phyloP scores from a whole-genome alignment of 2,888 invertebrate genomes.

The Embidobia sp. region DNA sequence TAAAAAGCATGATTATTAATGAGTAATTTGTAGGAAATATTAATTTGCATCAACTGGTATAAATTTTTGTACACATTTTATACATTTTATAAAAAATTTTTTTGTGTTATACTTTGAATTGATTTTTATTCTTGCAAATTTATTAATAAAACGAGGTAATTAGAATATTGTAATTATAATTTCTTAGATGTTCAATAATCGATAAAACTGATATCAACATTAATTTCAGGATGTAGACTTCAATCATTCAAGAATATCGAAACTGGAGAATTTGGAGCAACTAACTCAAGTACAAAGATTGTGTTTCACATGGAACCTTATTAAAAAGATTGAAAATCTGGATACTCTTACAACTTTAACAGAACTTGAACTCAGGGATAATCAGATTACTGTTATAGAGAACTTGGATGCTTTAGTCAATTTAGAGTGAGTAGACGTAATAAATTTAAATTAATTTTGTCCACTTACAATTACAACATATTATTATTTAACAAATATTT shows the following conservation, averaged over 20 bases:
- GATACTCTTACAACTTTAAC: conserved; percentile 88
- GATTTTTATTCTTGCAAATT: background rate
- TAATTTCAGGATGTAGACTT: conserved; percentile 87
- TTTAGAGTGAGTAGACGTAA: conserved; percentile 88
- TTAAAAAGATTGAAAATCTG: conserved; percentile 96
- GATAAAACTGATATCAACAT: conserved; percentile 2
- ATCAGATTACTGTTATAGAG: conserved; percentile 96
- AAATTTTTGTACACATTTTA: too few relatives aligned
- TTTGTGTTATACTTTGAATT: background rate
- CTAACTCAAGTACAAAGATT: conserved; percentile 89
- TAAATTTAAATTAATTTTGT: too few relatives aligned
- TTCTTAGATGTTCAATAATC: conserved; percentile 22
- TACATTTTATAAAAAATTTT: too few relatives aligned
- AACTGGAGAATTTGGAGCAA: conserved; percentile 91
- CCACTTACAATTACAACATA: too few relatives aligned
- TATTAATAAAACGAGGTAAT: conserved; percentile 5
- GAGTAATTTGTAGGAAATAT: too few relatives aligned
- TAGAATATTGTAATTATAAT: background rate
- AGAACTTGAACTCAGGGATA: conserved; percentile 98
- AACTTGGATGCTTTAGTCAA: conserved; percentile 93
- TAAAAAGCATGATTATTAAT: too few relatives aligned
- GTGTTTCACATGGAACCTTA: conserved; percentile 96
- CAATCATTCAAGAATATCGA: conserved; percentile 93
- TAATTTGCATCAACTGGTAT: too few relatives aligned
- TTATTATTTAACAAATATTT: conserved; percentile 1